Base-by-base conservation (phyloP, 1,140 invertebrate species). In the Temnothorax longispinosus region DNA sequence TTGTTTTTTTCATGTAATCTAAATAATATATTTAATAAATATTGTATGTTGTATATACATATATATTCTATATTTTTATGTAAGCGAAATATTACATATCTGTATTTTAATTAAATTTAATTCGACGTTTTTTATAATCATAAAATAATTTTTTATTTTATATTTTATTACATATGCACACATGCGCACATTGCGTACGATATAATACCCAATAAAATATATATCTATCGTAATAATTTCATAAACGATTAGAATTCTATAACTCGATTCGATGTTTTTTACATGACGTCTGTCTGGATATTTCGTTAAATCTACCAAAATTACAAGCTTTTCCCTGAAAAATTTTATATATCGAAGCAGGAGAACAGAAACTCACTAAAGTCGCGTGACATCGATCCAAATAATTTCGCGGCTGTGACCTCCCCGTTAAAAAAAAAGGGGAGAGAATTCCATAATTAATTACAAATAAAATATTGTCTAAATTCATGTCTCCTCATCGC, bases 261-360 rank as follows among this genome's bases (percentile, higher is more conserved):
- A 21, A 74, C 10, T 32, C 4, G 18, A 75, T 3, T 41, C 3
- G 7, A 13, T 50, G 44, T 60, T 82, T 80, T 38, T 58, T 74
- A 84, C n/a, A 60, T 84, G 13, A 60, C 27, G 13, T 35, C n/a
- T 38, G 5, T 18, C 8, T 62, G 69, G 11, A 52, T n/a, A 84
- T 84, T 84, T 84, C 69, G 80, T 84, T 84, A 84, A 93, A 93
- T 91, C 90, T 90, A 91, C 91, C 90, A 90, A 94, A 94, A 94
- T 94, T 94, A 94, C 93, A 93, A 92, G 94, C 93, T 94, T 94
- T 94, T 94, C 93, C 93, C 93, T 94, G 94, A 94, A 94, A 94
- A 94, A 94, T 94, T 94, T 94, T 94, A 94, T 94, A 94, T 94
- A 94, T 94, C 92, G 94, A 94, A 94, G 89, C 94, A 94, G 94